Conservation (phyloP, 2,888 invertebrate genomes). For the Thymelicus acteon region DNA sequence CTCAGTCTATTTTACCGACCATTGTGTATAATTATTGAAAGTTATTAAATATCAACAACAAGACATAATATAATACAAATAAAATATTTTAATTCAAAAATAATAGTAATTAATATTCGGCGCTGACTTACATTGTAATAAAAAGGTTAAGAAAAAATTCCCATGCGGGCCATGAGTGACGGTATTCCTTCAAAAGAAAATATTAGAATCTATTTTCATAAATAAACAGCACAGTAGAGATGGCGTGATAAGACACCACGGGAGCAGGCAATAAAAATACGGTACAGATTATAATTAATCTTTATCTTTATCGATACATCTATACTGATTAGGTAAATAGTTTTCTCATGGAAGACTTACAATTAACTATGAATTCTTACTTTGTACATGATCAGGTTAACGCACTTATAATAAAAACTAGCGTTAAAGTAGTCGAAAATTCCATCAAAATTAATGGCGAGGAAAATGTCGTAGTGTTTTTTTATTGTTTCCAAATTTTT, state of each 20-base stretch:
- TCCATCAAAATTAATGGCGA: too few relatives aligned
- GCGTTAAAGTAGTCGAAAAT: too few relatives aligned
- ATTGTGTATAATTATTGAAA: too few relatives aligned
- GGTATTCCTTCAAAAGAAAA: slow-evolving; percentile 48
- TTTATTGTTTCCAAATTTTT: too few relatives aligned
- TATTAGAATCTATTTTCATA: slow-evolving; percentile 52
- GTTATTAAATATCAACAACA: too few relatives aligned
- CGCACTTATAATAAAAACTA: too few relatives aligned
- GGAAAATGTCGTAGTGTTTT: too few relatives aligned
- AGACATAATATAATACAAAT: neutral
- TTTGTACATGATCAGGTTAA: neutral
- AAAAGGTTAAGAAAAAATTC: slow-evolving; percentile 40
- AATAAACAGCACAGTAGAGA: slow-evolving; percentile 48
- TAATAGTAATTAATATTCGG: neutral
- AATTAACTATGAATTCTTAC: slow-evolving; percentile 3
- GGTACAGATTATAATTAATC: slow-evolving; percentile 51
- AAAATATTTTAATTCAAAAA: neutral
- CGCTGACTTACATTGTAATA: neutral
- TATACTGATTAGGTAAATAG: slow-evolving; percentile 3
- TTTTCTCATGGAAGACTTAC: slow-evolving; percentile 19
- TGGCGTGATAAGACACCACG: slow-evolving; percentile 53
- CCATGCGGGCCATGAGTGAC: slow-evolving; percentile 50
- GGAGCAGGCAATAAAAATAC: slow-evolving; percentile 58
- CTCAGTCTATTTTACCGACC: too few relatives aligned
- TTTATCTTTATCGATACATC: slow-evolving; percentile 47